Evolutionary conservation across 2,888 invertebrate genomes (phyloP), one percentile per base, ranked within the genome.

Genomic region (Oligia fasciuncula): DNA sequence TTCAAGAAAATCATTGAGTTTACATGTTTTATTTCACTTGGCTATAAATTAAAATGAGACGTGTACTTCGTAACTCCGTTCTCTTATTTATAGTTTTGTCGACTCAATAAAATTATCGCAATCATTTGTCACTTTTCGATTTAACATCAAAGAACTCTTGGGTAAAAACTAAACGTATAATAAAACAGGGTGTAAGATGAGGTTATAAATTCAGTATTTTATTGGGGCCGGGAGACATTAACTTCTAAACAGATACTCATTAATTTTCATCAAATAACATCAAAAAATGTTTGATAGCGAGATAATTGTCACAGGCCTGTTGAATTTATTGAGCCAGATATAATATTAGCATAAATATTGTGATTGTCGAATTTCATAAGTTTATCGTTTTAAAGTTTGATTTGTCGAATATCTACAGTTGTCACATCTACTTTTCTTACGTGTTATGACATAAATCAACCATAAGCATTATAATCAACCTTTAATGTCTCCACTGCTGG

Each of bases 171-270:
- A 73, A 73, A 65, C 43, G n/a, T 67, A 43, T 43, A 69, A 69
- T 81, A 79, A 81, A 82, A 74, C 75, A 54, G 70, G 70, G 67
- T 84, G 62, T 77, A 35, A 51, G 29, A 63, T 71, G 62, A 66
- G 79, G 79, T 77, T 77, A 87, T 92, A 90, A 92, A 91, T 87
- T 87, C 62, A 66, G 68, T 72, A 85, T 87, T 92, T 91, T 92
- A 92, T 90, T 87, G 84, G 69, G 76, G 75, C 84, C 73, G 73
- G 79, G 83, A 80, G 85, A 88, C 89, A 85, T 90, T 85, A 86
- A 86, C 87, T 77, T 89, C 81, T 81, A 81, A 85, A 89, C 81
- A 83, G 84, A 82, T 87, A 73, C 80, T 77, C 86, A 86, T 88
- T 88, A 84, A 91, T 89, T 88, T 88, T 82, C 84, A 91, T 90